Conservation (phyloP, 2,888 invertebrate species). For the Anoplius nigerrimus region DNA sequence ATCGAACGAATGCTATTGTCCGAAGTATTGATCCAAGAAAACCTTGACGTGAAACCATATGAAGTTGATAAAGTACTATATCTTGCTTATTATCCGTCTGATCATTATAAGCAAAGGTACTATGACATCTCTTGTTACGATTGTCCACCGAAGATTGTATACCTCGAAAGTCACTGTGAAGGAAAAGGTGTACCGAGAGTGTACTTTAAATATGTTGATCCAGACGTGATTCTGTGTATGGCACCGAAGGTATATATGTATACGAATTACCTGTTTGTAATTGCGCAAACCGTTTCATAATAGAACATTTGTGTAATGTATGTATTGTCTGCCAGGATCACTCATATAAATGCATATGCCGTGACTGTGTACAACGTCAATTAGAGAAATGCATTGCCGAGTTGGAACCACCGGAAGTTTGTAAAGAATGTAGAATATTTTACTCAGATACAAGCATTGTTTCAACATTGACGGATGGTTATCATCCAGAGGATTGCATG, state of each 20-base stretch:
- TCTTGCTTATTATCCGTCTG: constrained; percentile 73
- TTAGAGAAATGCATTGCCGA: too few species aligned
- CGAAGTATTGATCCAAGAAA: constrained; percentile 72
- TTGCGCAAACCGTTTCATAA: too few species aligned
- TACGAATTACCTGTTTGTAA: too few species aligned
- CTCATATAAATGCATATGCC: background rate
- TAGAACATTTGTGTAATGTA: too few species aligned
- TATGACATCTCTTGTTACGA: too few species aligned
- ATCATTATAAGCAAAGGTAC: constrained; percentile 73
- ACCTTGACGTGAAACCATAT: constrained; percentile 75
- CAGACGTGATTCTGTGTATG: too few species aligned
- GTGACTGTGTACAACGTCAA: background rate
- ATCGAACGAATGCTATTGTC: constrained; percentile 72
- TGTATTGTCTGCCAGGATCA: too few species aligned
- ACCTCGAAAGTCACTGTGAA: background rate
- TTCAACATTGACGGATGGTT: background rate
- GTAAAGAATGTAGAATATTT: background rate
- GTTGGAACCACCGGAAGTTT: too few species aligned
- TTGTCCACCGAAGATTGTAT: too few species aligned
- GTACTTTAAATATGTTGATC: background rate
- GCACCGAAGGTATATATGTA: too few species aligned
- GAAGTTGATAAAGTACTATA: constrained; percentile 69
- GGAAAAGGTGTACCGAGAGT: background rate
- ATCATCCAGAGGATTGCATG: constrained; percentile 19
- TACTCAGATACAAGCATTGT: constrained; percentile 14